These are phyloP conservation scores for Drosophila diplacantha DNA, from an alignment of 2,888 invertebrate species.

Conservation along the genomic window DNA sequence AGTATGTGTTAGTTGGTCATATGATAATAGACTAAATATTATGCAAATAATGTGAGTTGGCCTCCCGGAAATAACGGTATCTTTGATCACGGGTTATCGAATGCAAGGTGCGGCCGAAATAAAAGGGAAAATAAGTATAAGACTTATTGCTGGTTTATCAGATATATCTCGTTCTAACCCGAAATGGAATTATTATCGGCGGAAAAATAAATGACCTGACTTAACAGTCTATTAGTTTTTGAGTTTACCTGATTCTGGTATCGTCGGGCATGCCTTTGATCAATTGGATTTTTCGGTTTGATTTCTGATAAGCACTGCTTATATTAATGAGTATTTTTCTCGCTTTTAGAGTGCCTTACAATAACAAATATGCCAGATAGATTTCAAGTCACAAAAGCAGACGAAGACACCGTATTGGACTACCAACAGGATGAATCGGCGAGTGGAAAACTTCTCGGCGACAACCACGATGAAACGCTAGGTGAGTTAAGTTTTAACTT, in stretches of 20 bases:
- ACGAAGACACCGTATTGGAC: conserved; percentile 68
- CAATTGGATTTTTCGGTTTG: neutral
- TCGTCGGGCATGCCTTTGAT: conserved; percentile 27
- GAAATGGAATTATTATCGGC: conserved; percentile 12
- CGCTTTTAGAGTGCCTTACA: conserved; percentile 44
- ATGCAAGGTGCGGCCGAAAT: conserved; percentile 12
- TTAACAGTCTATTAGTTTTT: conserved; percentile 13
- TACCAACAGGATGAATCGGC: conserved; percentile 74
- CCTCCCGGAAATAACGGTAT: neutral
- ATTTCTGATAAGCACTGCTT: conserved; percentile 9
- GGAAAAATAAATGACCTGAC: conserved; percentile 9
- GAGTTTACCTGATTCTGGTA: conserved; percentile 7
- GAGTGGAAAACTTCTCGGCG: conserved; percentile 73
- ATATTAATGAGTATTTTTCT: neutral
- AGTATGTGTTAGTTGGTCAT: conserved; percentile 11
- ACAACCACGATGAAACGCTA: conserved; percentile 64
- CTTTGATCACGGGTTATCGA: conserved; percentile 24
- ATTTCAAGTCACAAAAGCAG: conserved; percentile 76
- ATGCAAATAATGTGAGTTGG: conserved; percentile 24
- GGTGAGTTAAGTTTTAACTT: conserved; percentile 43
- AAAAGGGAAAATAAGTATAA: conserved; percentile 1
- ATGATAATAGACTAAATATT: conserved; percentile 19
- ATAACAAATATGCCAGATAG: conserved; percentile 73
- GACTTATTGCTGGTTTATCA: neutral
- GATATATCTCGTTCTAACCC: conserved; percentile 7